phyloP scores from a whole-genome alignment of 2,113 vertebrate genomes.

The Azemiops feae region DNA sequence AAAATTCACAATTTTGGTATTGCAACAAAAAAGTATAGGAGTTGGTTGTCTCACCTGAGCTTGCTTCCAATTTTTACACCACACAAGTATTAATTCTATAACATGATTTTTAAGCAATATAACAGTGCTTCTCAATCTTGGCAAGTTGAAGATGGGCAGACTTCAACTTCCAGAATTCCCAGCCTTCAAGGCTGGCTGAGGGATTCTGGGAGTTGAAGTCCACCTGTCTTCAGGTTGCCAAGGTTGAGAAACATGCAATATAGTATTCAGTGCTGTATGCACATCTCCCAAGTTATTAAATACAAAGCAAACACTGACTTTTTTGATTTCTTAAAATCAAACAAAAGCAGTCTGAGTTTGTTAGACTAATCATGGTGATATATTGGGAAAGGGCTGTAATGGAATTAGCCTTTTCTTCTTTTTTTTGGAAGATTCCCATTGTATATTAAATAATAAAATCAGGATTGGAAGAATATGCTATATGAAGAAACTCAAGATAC shows the following conservation, averaged over 20 bases:
- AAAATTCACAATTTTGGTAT: background rate
- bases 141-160: background rate
- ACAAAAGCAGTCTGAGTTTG: background rate
- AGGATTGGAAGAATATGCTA: background rate
- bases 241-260: background rate
- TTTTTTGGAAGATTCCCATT: background rate
- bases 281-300: background rate
- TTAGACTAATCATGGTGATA: background rate
- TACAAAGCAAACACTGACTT: background rate
- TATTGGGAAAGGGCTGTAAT: background rate
- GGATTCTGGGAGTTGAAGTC: background rate
- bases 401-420: background rate
- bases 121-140: background rate
- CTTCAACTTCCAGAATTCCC: background rate
- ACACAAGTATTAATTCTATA: background rate
- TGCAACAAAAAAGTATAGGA: background rate
- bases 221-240: background rate
- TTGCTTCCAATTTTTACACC: background rate
- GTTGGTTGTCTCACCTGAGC: background rate
- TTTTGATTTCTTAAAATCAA: background rate
- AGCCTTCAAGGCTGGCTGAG: background rate
- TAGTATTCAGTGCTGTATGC: background rate
- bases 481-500: background rate
- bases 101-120: background rate
- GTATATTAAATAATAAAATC: background rate